These are phyloP conservation scores for Capra hircus DNA, from an alignment of 2,113 vertebrate species.

Conservation along the genomic window DNA sequence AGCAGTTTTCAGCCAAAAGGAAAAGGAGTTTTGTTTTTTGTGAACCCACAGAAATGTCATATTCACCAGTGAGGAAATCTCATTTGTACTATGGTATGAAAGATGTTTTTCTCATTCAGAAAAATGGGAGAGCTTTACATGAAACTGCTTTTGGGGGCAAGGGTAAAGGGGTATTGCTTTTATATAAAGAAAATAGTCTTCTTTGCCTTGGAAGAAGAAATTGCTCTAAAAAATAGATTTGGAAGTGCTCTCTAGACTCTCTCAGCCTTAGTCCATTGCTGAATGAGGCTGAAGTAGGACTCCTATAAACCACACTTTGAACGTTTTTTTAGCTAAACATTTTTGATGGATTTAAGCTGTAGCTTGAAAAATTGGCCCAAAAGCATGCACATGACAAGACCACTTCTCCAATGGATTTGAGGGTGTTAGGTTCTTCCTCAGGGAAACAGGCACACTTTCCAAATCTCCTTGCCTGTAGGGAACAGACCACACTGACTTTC, in stretches of 20 bases:
- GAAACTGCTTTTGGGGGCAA: not conserved
- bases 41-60: constrained; percentile 72
- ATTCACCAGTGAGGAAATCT: constrained; percentile 68
- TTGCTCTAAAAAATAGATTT: not conserved
- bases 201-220: not conserved
- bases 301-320: not conserved
- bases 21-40: constrained; percentile 68
- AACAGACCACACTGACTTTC: not conserved
- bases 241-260: not conserved
- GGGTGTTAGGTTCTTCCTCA: not conserved
- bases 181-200: not conserved
- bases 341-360: not conserved
- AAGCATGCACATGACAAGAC: not conserved
- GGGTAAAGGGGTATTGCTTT: not conserved
- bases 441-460: not conserved
- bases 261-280: not conserved
- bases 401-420: not conserved
- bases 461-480: not conserved
- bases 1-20: constrained; percentile 60
- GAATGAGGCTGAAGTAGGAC: not conserved
- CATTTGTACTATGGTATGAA: constrained; percentile 53
- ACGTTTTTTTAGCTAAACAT: not conserved
- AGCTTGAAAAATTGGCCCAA: not conserved
- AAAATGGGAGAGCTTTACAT: constrained; percentile 13
- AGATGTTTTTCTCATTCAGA: constrained; percentile 55